A percentile compares a stretch with the other conserved stretches of the same genome.
phyloP scores from a whole-genome alignment of 64 coral and sea anemone species.

The Orbicella faveolata region DNA sequence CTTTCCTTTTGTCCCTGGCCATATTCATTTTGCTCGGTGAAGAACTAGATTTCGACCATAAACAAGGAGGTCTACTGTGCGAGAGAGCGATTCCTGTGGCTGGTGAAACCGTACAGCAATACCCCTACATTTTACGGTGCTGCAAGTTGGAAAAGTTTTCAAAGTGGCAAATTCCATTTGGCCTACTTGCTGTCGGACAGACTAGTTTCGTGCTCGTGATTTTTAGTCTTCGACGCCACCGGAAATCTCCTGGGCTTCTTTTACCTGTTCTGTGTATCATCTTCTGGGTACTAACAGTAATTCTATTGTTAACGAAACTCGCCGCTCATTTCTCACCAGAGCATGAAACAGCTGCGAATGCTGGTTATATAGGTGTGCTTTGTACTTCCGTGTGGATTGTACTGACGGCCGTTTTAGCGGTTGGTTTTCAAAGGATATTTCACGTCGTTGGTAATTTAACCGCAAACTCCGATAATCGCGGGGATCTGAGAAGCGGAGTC shows the following conservation, averaged over 20 bases:
- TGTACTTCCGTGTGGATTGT: neutral
- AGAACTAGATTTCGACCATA: neutral
- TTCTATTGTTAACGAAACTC: constrained; percentile 3
- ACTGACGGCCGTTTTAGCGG: neutral
- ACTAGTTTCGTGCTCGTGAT: neutral
- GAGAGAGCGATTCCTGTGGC: neutral
- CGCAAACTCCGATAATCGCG: neutral
- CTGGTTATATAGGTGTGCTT: neutral
- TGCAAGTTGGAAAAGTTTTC: neutral
- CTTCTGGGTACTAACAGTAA: neutral
- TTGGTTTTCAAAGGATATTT: neutral
- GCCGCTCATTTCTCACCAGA: neutral
- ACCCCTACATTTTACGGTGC: neutral
- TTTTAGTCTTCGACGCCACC: neutral
- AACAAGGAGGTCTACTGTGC: neutral
- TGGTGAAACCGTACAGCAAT: neutral
- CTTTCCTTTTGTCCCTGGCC: neutral
- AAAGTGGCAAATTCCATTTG: constrained; percentile 25
- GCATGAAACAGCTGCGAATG: neutral
- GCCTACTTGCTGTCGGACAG: neutral
- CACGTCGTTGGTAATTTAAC: neutral
- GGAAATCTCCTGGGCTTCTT: neutral
- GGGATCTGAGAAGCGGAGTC: neutral
- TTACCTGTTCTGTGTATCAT: neutral
- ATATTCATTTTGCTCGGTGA: constrained; percentile 12